phyloP scores from a whole-genome alignment of 2,888 invertebrate genomes.

The Nomada fucata region DNA sequence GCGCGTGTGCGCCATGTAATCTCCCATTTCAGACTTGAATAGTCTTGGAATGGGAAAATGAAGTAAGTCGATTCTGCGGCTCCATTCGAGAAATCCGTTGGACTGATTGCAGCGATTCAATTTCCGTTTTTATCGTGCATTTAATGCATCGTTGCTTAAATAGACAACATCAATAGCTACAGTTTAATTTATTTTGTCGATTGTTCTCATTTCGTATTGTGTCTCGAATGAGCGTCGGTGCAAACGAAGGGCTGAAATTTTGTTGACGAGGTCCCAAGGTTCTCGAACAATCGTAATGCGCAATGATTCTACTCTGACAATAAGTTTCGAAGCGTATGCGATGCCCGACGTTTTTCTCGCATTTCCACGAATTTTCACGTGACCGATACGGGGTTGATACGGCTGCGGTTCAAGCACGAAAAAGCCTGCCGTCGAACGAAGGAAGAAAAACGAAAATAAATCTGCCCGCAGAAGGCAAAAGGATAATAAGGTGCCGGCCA shows the following conservation, averaged over 20 bases:
- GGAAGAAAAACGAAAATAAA: neutral
- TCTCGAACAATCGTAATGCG: neutral
- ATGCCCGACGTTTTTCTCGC: too few species aligned
- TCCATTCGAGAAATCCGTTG: too few species aligned
- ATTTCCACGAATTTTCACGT: neutral
- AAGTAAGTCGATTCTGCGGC: neutral
- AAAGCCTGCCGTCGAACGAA: too few species aligned
- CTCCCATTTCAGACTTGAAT: neutral
- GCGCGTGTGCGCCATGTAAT: constrained; percentile 46
- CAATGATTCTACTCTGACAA: neutral
- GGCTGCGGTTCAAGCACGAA: neutral
- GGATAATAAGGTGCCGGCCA: constrained; percentile 1
- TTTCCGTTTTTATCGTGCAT: neutral
- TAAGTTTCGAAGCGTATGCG: too few species aligned
- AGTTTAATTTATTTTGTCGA: too few species aligned
- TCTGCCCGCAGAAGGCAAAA: constrained; percentile 14
- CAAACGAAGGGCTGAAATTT: neutral
- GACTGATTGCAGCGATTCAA: too few species aligned
- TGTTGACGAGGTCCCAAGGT: neutral
- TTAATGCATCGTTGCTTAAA: too few species aligned
- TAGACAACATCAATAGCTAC: too few species aligned
- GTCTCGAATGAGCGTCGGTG: neutral
- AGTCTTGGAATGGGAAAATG: neutral
- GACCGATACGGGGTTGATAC: neutral
- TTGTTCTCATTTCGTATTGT: too few species aligned